These are phyloP conservation scores for Thamnophis elegans DNA, from an alignment of 2,797 vertebrate species.

Conservation along the genomic window DNA sequence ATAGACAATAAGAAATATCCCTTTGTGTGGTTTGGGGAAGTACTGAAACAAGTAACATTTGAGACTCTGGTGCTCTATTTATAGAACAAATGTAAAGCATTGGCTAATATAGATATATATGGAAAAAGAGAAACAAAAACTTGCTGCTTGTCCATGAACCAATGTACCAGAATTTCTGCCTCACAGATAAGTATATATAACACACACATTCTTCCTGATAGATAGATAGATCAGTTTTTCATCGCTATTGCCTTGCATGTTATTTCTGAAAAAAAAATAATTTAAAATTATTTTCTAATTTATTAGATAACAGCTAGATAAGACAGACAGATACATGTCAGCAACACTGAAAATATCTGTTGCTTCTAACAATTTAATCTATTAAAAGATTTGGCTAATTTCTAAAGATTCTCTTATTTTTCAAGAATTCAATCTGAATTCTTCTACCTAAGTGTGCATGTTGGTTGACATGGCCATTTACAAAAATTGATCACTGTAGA, in stretches of 20 bases:
- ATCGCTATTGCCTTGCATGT: not conserved
- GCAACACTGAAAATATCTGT: constrained; percentile 46
- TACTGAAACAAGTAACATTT: not conserved
- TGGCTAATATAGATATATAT: not conserved
- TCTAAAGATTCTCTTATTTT: not conserved
- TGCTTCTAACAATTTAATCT: constrained; percentile 32
- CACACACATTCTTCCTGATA: too few relatives aligned
- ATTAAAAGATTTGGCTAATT: not conserved
- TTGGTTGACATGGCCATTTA: not conserved
- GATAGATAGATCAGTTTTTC: too few relatives aligned
- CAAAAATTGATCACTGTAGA: constrained; percentile 2
- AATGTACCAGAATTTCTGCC: not conserved
- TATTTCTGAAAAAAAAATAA: constrained; percentile 45
- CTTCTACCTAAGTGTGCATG: too few relatives aligned
- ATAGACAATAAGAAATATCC: not conserved
- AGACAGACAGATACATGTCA: constrained; percentile 44
- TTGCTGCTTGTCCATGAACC: not conserved
- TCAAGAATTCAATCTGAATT: not conserved
- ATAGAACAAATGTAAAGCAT: not conserved
- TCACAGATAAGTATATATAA: not conserved
- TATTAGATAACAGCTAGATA: constrained; percentile 39
- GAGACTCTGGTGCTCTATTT: not conserved
- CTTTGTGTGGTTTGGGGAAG: not conserved
- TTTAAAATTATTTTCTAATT: constrained; percentile 49
- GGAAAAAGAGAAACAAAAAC: not conserved